Evolutionary conservation across 2,797 vertebrate species (phyloP).

Genomic region (Myotis daubentonii): DNA sequence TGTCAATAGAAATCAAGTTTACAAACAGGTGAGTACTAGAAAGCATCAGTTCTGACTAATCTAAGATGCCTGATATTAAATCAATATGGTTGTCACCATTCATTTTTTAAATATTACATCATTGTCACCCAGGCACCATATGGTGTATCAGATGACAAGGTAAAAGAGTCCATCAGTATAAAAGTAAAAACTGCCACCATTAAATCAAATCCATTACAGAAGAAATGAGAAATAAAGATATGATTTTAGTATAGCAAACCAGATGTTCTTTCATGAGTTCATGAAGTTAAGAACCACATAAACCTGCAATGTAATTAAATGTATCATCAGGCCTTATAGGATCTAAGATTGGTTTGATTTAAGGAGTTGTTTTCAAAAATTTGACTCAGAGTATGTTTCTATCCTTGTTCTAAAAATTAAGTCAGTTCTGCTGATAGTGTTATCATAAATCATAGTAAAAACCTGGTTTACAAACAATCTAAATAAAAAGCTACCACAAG

Average conservation of each 20-base stretch:
- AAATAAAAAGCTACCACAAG: not conserved
- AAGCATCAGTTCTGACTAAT: not conserved
- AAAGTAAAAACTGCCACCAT: constrained; percentile 27
- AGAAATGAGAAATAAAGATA: constrained; percentile 53
- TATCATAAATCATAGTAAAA: not conserved
- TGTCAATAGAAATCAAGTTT: not conserved
- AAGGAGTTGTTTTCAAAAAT: not conserved
- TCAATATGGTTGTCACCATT: constrained; percentile 46
- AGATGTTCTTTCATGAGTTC: constrained; percentile 56
- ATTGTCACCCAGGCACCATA: constrained; percentile 15
- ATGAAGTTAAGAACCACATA: constrained; percentile 51
- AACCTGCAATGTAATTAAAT: constrained; percentile 30
- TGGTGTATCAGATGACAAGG: constrained; percentile 15
- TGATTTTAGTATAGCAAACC: constrained; percentile 43
- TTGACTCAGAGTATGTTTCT: not conserved
- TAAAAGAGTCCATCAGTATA: constrained; percentile 15
- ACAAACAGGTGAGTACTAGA: not conserved
- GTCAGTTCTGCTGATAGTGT: not conserved
- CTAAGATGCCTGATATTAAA: not conserved
- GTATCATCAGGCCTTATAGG: not conserved
- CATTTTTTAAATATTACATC: constrained; percentile 13
- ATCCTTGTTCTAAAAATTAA: not conserved
- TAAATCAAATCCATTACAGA: constrained; percentile 40
- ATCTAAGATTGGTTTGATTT: constrained; percentile 53
- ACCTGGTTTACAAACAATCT: not conserved